These are phyloP conservation scores for Bostrychus sinensis DNA, from an alignment of 2,113 vertebrate genomes.

Conservation along the genomic window DNA sequence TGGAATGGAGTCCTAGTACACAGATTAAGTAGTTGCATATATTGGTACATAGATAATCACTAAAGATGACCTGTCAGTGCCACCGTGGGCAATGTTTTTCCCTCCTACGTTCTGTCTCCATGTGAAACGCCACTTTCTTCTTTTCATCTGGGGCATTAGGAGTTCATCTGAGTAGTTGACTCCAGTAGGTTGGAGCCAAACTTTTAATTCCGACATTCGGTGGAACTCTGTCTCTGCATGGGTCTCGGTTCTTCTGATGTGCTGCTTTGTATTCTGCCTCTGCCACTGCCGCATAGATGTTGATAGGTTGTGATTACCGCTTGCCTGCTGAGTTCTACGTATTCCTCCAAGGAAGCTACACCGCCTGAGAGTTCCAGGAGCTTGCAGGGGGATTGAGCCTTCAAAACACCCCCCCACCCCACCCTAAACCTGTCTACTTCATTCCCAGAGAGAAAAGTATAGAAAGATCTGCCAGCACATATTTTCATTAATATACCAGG, in stretches of 20 bases:
- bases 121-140: neutral
- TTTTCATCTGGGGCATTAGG: neutral
- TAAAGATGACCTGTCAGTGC: neutral
- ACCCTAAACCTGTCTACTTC: no score
- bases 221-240: conserved; percentile 25
- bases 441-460: no score
- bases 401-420: conserved; percentile 10
- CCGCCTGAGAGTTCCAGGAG: conserved; percentile 42
- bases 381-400: conserved; percentile 25
- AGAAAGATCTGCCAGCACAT: neutral
- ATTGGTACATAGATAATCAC: no score
- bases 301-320: conserved; percentile 50
- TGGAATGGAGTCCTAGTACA: neutral
- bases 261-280: conserved; percentile 50
- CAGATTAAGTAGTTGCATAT: neutral
- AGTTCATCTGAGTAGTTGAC: conserved; percentile 7
- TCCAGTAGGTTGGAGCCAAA: conserved; percentile 23
- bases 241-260: conserved; percentile 33
- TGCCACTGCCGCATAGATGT: conserved; percentile 31
- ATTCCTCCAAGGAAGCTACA: conserved; percentile 30
- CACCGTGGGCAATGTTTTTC: conserved; percentile 1
- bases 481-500: no score
- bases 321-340: conserved; percentile 49
- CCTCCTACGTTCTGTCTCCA: neutral
- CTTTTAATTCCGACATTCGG: conserved; percentile 22